Conservation (phyloP, 1,140 invertebrate species). For the Zaprionus tsacasi region DNA sequence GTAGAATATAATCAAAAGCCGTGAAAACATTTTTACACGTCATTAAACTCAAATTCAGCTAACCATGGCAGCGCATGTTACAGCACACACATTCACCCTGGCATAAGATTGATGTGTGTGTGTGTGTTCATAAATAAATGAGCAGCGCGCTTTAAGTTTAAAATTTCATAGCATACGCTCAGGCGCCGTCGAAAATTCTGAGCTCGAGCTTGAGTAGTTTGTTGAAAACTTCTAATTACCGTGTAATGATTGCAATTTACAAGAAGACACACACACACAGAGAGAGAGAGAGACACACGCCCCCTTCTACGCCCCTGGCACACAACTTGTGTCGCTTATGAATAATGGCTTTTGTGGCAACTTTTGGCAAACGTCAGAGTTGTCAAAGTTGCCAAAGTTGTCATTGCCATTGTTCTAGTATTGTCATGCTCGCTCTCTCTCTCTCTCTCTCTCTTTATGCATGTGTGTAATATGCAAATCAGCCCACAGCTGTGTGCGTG, state of each 20-base stretch:
- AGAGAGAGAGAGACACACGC: neutral
- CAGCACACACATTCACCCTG: slow-evolving; percentile 41
- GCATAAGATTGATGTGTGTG: slow-evolving; percentile 72
- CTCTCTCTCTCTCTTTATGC: neutral
- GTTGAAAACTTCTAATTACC: slow-evolving; percentile 72
- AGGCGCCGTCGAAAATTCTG: neutral
- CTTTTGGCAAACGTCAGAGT: slow-evolving; percentile 48
- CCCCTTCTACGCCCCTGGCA: neutral
- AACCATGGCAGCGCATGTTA: slow-evolving; percentile 76
- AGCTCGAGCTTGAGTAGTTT: slow-evolving; percentile 45
- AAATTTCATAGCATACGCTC: slow-evolving; percentile 18
- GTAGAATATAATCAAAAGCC: slow-evolving; percentile 83
- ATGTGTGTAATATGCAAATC: slow-evolving; percentile 44
- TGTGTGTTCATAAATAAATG: slow-evolving; percentile 70
- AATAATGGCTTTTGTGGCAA: slow-evolving; percentile 63
- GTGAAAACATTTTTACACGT: slow-evolving; percentile 83
- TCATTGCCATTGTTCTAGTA: slow-evolving; percentile 24
- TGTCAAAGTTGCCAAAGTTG: slow-evolving; percentile 53
- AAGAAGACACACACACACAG: slow-evolving; percentile 12
- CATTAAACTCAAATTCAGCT: slow-evolving; percentile 82
- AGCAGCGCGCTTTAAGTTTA: slow-evolving; percentile 45
- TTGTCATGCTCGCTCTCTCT: slow-evolving; percentile 7
- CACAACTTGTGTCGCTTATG: slow-evolving; percentile 40
- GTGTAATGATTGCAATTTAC: slow-evolving; percentile 71
- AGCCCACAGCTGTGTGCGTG: slow-evolving; percentile 2